Conservation (phyloP, 2,113 vertebrate species). For the Propithecus coquereli region DNA sequence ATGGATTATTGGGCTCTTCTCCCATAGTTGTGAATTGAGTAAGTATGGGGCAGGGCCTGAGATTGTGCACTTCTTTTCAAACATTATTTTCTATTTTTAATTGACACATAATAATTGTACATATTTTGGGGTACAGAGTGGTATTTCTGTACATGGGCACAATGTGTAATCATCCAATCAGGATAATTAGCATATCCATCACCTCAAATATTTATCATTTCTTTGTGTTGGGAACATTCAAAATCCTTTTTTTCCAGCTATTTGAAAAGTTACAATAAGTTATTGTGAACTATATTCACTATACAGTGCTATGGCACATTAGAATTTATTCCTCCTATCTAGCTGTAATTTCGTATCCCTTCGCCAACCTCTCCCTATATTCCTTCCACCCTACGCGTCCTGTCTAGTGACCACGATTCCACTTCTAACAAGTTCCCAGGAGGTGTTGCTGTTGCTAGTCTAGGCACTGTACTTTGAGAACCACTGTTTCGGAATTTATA, state of each 20-base stretch:
- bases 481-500: background rate
- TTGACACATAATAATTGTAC: background rate
- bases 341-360: background rate
- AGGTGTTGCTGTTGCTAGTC: background rate
- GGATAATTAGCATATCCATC: background rate
- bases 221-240: background rate
- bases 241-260: background rate
- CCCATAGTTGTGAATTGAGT: background rate
- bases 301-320: background rate
- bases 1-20: fast-evolving
- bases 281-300: background rate
- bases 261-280: background rate
- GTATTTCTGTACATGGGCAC: background rate
- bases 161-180: background rate
- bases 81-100: background rate
- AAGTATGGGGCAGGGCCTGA: background rate
- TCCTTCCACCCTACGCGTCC: background rate
- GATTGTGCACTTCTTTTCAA: background rate
- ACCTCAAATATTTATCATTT: background rate
- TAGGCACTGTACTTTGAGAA: background rate
- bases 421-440: background rate
- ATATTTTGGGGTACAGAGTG: background rate
- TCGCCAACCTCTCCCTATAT: background rate
- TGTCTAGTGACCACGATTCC: background rate
- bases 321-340: background rate